These are phyloP conservation scores for Romanogobio albipinnatus DNA, from an alignment of 2,113 vertebrate species.

Conservation along the genomic window DNA sequence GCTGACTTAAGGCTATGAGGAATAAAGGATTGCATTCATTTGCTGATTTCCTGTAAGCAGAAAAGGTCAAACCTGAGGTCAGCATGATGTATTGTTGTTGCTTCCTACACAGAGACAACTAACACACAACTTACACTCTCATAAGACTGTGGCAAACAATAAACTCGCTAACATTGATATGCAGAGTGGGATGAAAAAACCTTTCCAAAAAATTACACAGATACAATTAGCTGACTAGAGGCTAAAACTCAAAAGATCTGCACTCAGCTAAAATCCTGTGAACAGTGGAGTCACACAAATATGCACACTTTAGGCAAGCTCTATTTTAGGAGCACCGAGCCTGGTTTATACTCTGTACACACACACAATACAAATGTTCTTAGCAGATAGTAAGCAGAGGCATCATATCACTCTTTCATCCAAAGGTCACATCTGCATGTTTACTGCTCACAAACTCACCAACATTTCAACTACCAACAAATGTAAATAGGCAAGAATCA, in stretches of 20 bases:
- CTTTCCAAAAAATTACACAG: background rate
- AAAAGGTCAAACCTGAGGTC: slow-evolving; percentile 20
- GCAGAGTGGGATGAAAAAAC: background rate
- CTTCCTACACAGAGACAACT: background rate
- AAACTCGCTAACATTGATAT: background rate
- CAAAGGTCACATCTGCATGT: slow-evolving; percentile 62
- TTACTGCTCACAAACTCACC: background rate
- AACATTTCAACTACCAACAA: background rate
- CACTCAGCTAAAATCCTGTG: slow-evolving; percentile 7
- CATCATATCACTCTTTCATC: slow-evolving; percentile 51
- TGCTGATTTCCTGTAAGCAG: background rate
- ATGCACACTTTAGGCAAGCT: slow-evolving; percentile 57
- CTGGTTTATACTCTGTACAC: slow-evolving; percentile 61
- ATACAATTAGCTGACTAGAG: slow-evolving; percentile 4
- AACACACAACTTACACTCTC: background rate
- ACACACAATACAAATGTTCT: slow-evolving; percentile 60
- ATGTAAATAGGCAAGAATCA: background rate
- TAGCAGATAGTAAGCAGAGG: slow-evolving; percentile 56
- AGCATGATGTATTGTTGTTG: background rate
- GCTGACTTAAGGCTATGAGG: background rate
- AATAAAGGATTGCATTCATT: slow-evolving; percentile 12
- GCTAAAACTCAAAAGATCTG: background rate
- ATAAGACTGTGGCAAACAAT: background rate
- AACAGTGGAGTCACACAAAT: slow-evolving; percentile 41
- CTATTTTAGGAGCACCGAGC: slow-evolving; percentile 49